Evolutionary conservation across 2,113 vertebrate genomes (phyloP).

Genomic region (Lophius piscatorius): DNA sequence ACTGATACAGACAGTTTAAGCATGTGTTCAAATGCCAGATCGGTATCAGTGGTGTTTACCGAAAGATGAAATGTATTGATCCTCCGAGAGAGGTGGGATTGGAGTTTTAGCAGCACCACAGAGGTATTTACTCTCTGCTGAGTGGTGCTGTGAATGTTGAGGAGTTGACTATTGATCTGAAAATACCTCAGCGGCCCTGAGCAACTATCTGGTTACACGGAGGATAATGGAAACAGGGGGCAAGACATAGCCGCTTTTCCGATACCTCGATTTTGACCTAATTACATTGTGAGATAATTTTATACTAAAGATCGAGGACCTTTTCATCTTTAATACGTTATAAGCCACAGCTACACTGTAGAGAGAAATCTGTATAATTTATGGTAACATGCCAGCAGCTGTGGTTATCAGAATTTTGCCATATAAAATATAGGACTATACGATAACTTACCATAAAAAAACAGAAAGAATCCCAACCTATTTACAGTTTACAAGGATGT

Average conservation of each 20-base stretch:
- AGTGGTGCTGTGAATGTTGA: constrained; percentile 41
- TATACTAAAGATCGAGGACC: constrained; percentile 25
- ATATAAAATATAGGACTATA: too few species aligned
- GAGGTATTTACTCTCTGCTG: background rate
- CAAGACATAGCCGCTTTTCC: constrained; percentile 6
- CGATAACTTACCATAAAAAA: too few species aligned
- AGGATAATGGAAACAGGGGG: background rate
- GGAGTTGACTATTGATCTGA: constrained; percentile 43
- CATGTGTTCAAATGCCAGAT: constrained; percentile 1
- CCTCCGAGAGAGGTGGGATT: constrained; percentile 10
- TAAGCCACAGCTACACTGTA: background rate
- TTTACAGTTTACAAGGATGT: too few species aligned
- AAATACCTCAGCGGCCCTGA: constrained; percentile 14
- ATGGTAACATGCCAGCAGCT: too few species aligned
- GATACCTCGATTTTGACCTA: constrained; percentile 24
- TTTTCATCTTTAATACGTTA: constrained; percentile 24
- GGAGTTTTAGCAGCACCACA: background rate
- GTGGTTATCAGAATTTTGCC: too few species aligned
- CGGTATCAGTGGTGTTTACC: constrained; percentile 25
- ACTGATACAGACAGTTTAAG: constrained; percentile 10
- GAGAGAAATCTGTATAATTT: too few species aligned
- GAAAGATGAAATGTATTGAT: constrained; percentile 36
- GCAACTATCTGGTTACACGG: constrained; percentile 8
- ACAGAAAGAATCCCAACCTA: too few species aligned
- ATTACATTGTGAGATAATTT: constrained; percentile 19